Evolutionary conservation across 2,797 vertebrate species (phyloP), one percentile per base, ranked within the genome.

Genomic region (Gymnoscopelus microlampas): DNA sequence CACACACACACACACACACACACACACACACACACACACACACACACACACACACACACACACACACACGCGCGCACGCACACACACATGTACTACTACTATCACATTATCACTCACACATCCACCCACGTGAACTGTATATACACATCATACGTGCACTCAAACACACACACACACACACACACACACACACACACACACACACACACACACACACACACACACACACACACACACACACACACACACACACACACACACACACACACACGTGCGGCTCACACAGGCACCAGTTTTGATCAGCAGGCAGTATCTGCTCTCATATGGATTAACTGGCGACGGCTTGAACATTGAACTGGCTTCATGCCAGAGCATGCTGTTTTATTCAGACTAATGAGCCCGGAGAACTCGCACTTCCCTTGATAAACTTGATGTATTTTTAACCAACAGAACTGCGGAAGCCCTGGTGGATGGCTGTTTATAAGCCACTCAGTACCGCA

Each of bases 351-450:
- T 70, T 79, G 86, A 83, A 81, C 80, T 85, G 60, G 58, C 90
- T 88, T 86, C 89, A 88, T 89, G 88, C 82, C 91, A 89, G 88
- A 81, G 78, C 82, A 66, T 84, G 87, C 87, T 90, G 86, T 91
- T 91, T 91, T 91, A 92, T 88, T 88, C 91, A 87, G 82, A 88
- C 90, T 93, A 92, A 93, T 92, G 90, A 93, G 89, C 87, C 89
- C 70, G 84, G 87, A 88, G 85, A 91, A 89, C 80, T 84, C 85
- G 83, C 85, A 89, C 86, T 90, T 90, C 85, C 82, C 85, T 91
- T 88, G 85, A 92, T 94, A 89, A 92, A 92, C 90, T 90, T 83
- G 81, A 91, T 92, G 83, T 88, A 92, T 94, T 91, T 93, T 93
- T 94, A 93, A 93, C 88, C 83, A 86, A 88, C 83, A 83, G 62